Evolutionary conservation across 2,888 invertebrate species (phyloP).

Genomic region (Ennomos fuscantarius): DNA sequence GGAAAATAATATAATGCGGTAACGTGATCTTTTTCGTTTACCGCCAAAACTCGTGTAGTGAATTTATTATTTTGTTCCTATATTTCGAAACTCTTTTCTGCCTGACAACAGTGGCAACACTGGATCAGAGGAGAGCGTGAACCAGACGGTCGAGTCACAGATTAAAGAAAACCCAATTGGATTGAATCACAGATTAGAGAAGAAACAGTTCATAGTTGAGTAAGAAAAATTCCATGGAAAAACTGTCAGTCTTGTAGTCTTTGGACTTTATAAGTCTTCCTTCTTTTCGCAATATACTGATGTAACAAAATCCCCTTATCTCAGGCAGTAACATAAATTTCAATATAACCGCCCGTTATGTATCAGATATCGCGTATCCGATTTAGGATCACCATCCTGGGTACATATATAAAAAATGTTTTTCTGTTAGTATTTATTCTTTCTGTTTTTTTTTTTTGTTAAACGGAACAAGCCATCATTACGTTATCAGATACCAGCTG

Average conservation of each 20-base stretch:
- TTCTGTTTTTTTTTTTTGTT: background rate
- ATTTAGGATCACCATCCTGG: conserved; percentile 4
- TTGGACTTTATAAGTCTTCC: background rate
- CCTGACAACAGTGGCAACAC: too few species aligned
- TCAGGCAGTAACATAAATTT: conserved; percentile 21
- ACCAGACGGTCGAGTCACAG: too few species aligned
- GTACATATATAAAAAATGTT: background rate
- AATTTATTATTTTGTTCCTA: too few species aligned
- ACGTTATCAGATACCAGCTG: background rate
- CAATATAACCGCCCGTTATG: conserved; percentile 14
- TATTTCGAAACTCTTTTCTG: too few species aligned
- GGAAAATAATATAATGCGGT: too few species aligned
- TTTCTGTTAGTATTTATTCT: background rate
- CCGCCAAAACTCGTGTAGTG: too few species aligned
- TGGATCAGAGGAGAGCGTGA: too few species aligned
- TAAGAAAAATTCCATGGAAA: background rate
- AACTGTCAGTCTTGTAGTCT: conserved; percentile 4
- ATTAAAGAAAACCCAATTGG: too few species aligned
- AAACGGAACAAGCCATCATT: background rate
- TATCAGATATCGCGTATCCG: conserved; percentile 16
- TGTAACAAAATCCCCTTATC: conserved; percentile 9
- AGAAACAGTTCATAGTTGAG: too few species aligned
- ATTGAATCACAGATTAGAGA: too few species aligned
- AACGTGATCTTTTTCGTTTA: too few species aligned
- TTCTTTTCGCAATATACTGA: conserved; percentile 5